Evolutionary conservation across 23 tunicate species (phyloP), one percentile per base, ranked within the genome.

Genomic region (Styela clava): DNA sequence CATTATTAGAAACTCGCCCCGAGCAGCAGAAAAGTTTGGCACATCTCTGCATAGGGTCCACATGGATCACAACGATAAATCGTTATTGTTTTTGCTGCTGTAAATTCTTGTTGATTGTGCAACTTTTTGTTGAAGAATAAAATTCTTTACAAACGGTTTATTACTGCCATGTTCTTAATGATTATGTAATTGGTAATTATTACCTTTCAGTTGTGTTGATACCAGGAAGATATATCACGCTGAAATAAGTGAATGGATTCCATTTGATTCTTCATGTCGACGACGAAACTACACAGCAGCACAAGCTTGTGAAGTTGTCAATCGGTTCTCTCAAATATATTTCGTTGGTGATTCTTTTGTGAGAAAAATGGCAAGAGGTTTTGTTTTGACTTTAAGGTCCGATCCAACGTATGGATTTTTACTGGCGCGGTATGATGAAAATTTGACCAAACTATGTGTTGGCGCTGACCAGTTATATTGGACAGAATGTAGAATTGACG

Each of bases 281-380:
- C 36, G 69, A 56, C 27, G 64, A 18, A 76, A 76, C 81, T 76
- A 37, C 29, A 37, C 81, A 0, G 81, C 81, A 76, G 65, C n/a
- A 16, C 69, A 76, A 76, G 81, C 81, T 21, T 76, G 81, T 37
- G 24, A 76, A 24, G 81, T 76, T 20, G 22, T 36, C 16, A 52
- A 51, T 71, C 33, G 18, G 16, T 32, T 29, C 34, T 20, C 77
- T 2, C 77, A 85, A 29, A 34, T 88, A 23, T 62, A 83, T 61
- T 83, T 88, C 72, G 71, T 88, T 64, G 94, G 94, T 2, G 94
- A 88, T 79, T 88, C 94, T 5, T 74, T 88, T 5, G 74, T 88
- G 21, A 80, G 84, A 20, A 88, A 88, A 23, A 84, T 84, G 94
- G 83, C 33, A 35, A 62, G 81, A 2, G 94, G 79, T 3, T 69